These are phyloP conservation scores for Sebastes miniatus DNA, from an alignment of 2,797 vertebrate genomes.

Conservation along the genomic window DNA sequence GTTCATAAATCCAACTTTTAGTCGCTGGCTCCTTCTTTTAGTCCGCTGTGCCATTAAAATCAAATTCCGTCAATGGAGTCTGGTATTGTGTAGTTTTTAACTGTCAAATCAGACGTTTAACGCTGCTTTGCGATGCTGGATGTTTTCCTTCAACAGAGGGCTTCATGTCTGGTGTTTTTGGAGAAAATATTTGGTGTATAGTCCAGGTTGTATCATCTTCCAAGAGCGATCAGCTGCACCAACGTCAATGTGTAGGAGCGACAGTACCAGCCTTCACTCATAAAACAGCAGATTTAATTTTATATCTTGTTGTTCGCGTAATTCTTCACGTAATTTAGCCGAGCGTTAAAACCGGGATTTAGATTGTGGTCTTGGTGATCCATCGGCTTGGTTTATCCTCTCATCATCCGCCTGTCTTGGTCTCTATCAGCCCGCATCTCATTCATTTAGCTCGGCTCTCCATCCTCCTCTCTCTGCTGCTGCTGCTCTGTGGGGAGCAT, in stretches of 20 bases:
- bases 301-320: neutral
- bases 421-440: slow-evolving; percentile 49
- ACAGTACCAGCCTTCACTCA: neutral
- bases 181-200: slow-evolving; percentile 30
- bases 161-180: slow-evolving; percentile 51
- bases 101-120: neutral
- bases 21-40: slow-evolving; percentile 15
- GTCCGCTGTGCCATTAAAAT: slow-evolving; percentile 60
- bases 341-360: neutral
- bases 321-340: neutral
- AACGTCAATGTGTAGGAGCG: neutral
- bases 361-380: slow-evolving; percentile 22
- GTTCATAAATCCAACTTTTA: slow-evolving; percentile 37
- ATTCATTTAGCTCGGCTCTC: slow-evolving; percentile 43
- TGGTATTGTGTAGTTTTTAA: slow-evolving; percentile 19
- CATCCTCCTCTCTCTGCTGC: slow-evolving; percentile 66
- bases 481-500: slow-evolving; percentile 35
- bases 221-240: slow-evolving; percentile 6
- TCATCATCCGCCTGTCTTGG: slow-evolving; percentile 35
- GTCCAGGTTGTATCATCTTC: slow-evolving; percentile 42
- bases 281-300: neutral
- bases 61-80: slow-evolving; percentile 26
- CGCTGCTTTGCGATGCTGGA: slow-evolving; percentile 22
- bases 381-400: slow-evolving; percentile 45
- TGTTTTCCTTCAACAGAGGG: slow-evolving; percentile 29